Evolutionary conservation across 2,888 invertebrate genomes (phyloP).

Genomic region (Agonopterix alstromeriana): DNA sequence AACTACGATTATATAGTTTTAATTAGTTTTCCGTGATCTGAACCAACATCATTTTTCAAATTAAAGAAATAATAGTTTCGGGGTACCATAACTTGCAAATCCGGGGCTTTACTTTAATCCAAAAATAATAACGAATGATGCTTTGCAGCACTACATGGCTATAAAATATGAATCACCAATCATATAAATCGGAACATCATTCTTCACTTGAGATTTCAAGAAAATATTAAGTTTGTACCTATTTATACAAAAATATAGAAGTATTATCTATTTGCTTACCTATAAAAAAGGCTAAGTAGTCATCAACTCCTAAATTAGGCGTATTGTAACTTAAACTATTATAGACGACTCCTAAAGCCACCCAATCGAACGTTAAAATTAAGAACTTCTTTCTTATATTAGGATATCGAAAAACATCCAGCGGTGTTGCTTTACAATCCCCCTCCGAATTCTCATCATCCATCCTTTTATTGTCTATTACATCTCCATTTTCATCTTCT

Average conservation of each 20-base stretch:
- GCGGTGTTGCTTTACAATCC: slow-evolving; percentile 73
- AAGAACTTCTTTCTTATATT: slow-evolving; percentile 81
- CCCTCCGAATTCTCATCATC: slow-evolving; percentile 64
- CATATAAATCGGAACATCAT: too few species aligned
- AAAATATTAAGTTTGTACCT: too few species aligned
- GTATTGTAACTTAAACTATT: slow-evolving; percentile 82
- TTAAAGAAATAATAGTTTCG: too few species aligned
- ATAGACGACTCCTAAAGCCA: slow-evolving; percentile 81
- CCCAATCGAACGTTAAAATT: slow-evolving; percentile 80
- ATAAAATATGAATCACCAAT: too few species aligned
- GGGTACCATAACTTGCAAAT: too few species aligned
- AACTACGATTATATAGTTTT: too few species aligned
- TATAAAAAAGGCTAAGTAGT: slow-evolving; percentile 81
- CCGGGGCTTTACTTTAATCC: too few species aligned
- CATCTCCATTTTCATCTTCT: slow-evolving; percentile 40
- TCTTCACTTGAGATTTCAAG: too few species aligned
- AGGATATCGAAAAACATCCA: slow-evolving; percentile 79
- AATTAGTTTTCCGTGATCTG: too few species aligned
- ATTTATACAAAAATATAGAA: not conserved
- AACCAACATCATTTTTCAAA: too few species aligned
- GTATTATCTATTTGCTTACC: slow-evolving; percentile 46
- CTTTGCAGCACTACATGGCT: too few species aligned
- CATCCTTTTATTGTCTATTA: slow-evolving; percentile 50
- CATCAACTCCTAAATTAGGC: slow-evolving; percentile 81
- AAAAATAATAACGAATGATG: too few species aligned